These are phyloP conservation scores for Syritta pipiens DNA, from an alignment of 2,888 invertebrate genomes.

Conservation along the genomic window DNA sequence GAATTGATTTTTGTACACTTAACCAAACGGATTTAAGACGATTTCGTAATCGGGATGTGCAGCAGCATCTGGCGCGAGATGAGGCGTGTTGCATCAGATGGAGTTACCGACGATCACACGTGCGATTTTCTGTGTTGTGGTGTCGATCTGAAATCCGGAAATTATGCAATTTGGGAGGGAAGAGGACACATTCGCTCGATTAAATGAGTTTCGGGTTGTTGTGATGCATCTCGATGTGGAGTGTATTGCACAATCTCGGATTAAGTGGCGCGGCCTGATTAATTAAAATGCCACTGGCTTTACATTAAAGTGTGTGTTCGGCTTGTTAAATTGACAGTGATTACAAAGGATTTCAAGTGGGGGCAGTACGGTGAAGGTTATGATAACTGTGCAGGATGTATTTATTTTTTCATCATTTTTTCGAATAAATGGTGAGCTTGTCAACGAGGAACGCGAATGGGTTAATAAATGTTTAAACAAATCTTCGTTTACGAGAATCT, in stretches of 20 bases:
- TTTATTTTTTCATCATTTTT: no score
- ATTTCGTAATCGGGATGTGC: conserved; percentile 21
- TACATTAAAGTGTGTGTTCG: no score
- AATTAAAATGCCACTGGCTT: no score
- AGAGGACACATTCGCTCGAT: not conserved
- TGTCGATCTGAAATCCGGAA: conserved; percentile 45
- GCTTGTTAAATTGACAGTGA: no score
- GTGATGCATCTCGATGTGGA: conserved; percentile 19
- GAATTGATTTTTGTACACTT: not conserved
- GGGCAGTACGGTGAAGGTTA: no score
- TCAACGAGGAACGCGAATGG: no score
- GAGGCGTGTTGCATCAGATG: conserved; percentile 39
- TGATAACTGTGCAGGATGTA: no score
- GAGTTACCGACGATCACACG: not conserved
- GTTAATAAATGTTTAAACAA: no score
- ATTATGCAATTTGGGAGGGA: conserved; percentile 50
- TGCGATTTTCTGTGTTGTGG: conserved; percentile 32
- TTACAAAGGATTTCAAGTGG: no score
- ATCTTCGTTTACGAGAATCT: no score
- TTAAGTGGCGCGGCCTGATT: conserved; percentile 18
- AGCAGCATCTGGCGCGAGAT: conserved; percentile 27
- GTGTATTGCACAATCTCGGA: conserved; percentile 18
- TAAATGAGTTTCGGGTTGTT: conserved; percentile 4
- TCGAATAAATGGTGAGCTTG: no score
- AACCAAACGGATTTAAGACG: conserved; percentile 13